Evolutionary conservation across 2,113 vertebrate genomes (phyloP).

Genomic region (Aythya baeri): DNA sequence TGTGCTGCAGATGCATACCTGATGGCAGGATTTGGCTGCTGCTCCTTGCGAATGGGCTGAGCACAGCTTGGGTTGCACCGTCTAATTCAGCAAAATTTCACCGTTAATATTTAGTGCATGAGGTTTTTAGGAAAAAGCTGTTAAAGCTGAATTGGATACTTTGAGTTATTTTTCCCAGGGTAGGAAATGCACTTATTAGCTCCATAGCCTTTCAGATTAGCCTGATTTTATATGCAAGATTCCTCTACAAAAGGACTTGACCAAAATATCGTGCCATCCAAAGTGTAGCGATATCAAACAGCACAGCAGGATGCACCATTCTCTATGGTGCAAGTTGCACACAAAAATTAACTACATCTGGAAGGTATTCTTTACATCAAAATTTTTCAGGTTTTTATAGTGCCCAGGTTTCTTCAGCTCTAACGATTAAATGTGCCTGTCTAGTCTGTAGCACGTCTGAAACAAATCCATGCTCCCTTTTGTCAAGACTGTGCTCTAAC

Average conservation of each 20-base stretch:
- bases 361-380: neutral
- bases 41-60: neutral
- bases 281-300: neutral
- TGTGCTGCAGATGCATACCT: neutral
- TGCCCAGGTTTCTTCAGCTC: neutral
- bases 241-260: neutral
- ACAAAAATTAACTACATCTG: neutral
- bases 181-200: neutral
- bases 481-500: neutral
- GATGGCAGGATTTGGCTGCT: constrained; percentile 12
- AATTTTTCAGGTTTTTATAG: neutral
- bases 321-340: neutral
- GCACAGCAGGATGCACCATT: neutral
- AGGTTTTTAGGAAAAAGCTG: constrained; percentile 34
- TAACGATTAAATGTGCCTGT: neutral
- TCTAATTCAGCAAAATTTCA: constrained; percentile 43
- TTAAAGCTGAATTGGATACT: constrained; percentile 38
- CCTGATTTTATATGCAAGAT: neutral
- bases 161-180: neutral
- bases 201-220: neutral
- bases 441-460: neutral
- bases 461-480: neutral
- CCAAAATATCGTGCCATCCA: neutral
- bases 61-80: neutral
- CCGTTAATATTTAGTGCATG: neutral